Base-by-base conservation (phyloP, 2,888 invertebrate genomes). In the Heliothis peltigera region DNA sequence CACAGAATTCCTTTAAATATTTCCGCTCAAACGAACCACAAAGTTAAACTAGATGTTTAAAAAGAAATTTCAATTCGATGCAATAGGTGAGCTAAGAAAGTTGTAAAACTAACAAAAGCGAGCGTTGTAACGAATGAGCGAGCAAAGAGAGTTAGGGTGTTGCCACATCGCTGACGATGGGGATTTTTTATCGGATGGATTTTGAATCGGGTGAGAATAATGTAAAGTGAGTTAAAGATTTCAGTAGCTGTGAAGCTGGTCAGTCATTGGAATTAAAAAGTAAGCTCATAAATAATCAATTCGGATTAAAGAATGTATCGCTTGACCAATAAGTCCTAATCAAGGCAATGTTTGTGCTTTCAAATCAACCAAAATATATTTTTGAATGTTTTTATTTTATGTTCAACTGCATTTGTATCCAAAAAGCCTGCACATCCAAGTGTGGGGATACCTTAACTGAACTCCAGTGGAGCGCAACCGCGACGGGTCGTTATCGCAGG, bases 401-500 rank as follows among this genome's bases (percentile, higher is more conserved):
- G 47, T 35, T 22, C 28, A 48, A 55, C 21, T 64, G 54, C 68
- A 61, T 42, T 39, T 39, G 6, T 5, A n/a, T 2, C 46, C 10
- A 32, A 55, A 19, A 51, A 64, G n/a, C 58, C 55, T 19, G 59
- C 43, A 48, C 44, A 60, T 22, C 56, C 44, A 42, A 72, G 59
- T 78, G 70, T 69, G 62, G 68, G 28, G 55, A n/a, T 65, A 69
- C 77, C 75, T 77, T 82, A 75, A 69, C 64, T 61, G 35, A 39
- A 48, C 65, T 75, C 61, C 68, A 64, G 28, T 72, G 80, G 70
- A 71, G 74, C 76, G 76, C 66, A 70, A 77, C 73, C 73, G 75
- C 77, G 78, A 75, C 82, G 80, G 84, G 86, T 89, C 92, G 92
- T 91, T 93, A 94, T 93, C 94, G 87, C 93, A 94, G 94, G 93